Evolutionary conservation across 2,888 invertebrate genomes (phyloP).

Genomic region (Hypercompe scribonia): DNA sequence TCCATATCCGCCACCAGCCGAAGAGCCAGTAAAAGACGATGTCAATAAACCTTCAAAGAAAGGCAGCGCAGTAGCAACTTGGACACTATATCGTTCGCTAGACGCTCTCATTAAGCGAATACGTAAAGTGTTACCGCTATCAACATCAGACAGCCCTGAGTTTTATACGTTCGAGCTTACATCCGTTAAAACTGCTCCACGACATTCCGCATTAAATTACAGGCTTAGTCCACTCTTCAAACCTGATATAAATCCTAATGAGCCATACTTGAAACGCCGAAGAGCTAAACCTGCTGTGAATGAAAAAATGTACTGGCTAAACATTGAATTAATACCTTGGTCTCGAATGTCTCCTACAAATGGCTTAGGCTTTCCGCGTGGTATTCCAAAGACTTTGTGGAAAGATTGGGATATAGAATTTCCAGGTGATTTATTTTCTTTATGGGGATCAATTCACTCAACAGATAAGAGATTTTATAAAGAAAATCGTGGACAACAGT

Average conservation of each 20-base stretch:
- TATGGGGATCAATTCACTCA: conserved; percentile 89
- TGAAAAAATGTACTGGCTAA: conserved; percentile 83
- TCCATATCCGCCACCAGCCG: conserved; percentile 81
- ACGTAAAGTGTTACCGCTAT: conserved; percentile 55
- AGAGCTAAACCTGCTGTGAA: conserved; percentile 70
- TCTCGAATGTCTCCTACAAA: conserved; percentile 72
- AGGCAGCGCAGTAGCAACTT: conserved; percentile 68
- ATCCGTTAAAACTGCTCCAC: conserved; percentile 84
- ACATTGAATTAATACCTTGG: conserved; percentile 78
- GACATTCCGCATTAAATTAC: conserved; percentile 75
- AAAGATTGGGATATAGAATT: conserved; percentile 90
- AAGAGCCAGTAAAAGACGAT: conserved; percentile 43
- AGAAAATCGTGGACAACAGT: conserved; percentile 88
- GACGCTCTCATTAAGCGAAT: conserved; percentile 70
- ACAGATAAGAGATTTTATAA: conserved; percentile 84
- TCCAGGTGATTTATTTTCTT: conserved; percentile 88
- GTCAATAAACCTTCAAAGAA: conserved; percentile 41
- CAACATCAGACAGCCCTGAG: conserved; percentile 65
- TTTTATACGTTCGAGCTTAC: conserved; percentile 87
- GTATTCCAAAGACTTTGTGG: conserved; percentile 81
- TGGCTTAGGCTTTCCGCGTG: conserved; percentile 72
- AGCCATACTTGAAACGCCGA: conserved; percentile 69
- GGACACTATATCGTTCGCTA: conserved; percentile 79
- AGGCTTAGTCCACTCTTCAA: conserved; percentile 78
- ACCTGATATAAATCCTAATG: conserved; percentile 75